Evolutionary conservation across 1,140 invertebrate species (phyloP), one percentile per base, ranked within the genome.

Genomic region (Neelides sp.): DNA sequence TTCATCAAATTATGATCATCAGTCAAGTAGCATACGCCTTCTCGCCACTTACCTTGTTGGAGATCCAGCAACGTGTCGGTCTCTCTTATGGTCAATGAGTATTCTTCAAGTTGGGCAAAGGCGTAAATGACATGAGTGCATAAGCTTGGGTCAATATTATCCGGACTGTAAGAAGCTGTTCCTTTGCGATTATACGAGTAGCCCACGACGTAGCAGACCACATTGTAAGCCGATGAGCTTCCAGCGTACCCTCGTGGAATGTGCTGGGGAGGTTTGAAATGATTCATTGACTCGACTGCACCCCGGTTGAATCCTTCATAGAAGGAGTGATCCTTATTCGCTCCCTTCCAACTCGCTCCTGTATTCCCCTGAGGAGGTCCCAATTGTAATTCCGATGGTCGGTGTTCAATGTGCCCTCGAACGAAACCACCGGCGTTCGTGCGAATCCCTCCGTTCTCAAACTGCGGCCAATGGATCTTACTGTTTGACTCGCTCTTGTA

Each of bases 111-210:
- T 10, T 79, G 80, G n/a, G 85, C 85, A 65, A 90, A 94, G 0
- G 89, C 85, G 59, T 93, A 94, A 12, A 94, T 74, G 2, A 94
- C 70, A 58, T 91, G 85, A 0, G 86, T 89, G 62, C 90, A 94
- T 0, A 93, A 72, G 34, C 70, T 68, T 0, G 78, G 72, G 61
- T 91, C 83, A 1, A 93, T 67, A 55, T 86, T 75, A 68, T 91
- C 87, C 0, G 88, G 88, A 0, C 83, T 79, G 64, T 86, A 91
- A 66, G 84, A 81, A 7, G 80, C 86, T 49, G 82, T 79, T 0
- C 73, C 79, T 58, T 83, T 82, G 37, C 89, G 73, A 62, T 89
- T 87, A 63, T 85, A 79, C 0, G 86, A 78, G 88, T 88, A 92
- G 59, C 81, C 91, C 1, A 85, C 85, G 60, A 89, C 74, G 61